A percentile compares a stretch with the other conserved stretches of the same genome.
Conservation (phyloP, 2,113 vertebrate species). For the Phocoena sinus region DNA sequence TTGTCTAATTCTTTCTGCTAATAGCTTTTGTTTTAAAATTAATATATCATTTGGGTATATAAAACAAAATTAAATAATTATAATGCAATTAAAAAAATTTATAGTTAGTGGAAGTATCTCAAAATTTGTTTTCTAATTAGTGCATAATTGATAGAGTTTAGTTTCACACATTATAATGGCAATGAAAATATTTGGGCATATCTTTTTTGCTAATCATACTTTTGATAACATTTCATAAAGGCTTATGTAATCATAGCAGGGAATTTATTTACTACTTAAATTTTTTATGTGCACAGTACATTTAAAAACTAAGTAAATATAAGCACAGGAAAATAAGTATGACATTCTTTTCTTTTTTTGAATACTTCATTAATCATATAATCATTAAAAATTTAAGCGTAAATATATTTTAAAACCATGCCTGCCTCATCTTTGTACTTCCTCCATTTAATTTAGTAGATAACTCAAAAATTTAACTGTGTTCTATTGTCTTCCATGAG, state of each 20-base stretch:
- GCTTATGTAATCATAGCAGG: neutral
- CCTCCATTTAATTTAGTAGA: neutral
- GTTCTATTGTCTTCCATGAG: neutral
- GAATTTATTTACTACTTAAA: neutral
- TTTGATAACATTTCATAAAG: neutral
- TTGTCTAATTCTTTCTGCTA: neutral
- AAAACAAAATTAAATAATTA: neutral
- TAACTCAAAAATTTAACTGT: neutral
- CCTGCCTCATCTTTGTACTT: neutral
- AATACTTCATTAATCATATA: neutral
- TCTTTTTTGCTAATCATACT: neutral
- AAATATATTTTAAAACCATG: neutral
- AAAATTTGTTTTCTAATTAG: conserved; percentile 57
- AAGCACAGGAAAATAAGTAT: neutral
- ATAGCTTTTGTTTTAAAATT: conserved; percentile 14
- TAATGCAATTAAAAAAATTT: neutral
- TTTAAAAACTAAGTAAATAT: conserved; percentile 20
- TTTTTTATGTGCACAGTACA: neutral
- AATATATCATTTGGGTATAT: neutral
- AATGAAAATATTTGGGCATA: neutral
- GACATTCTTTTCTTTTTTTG: neutral
- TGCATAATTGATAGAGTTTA: conserved; percentile 28
- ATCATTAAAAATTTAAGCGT: neutral
- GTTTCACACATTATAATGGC: neutral
- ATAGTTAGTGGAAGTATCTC: conserved; percentile 28